Evolutionary conservation across 37 sponge, comb jelly and placozoan species (phyloP), one percentile per base, ranked within the genome.

Genomic region (Eunapius fragilis): DNA sequence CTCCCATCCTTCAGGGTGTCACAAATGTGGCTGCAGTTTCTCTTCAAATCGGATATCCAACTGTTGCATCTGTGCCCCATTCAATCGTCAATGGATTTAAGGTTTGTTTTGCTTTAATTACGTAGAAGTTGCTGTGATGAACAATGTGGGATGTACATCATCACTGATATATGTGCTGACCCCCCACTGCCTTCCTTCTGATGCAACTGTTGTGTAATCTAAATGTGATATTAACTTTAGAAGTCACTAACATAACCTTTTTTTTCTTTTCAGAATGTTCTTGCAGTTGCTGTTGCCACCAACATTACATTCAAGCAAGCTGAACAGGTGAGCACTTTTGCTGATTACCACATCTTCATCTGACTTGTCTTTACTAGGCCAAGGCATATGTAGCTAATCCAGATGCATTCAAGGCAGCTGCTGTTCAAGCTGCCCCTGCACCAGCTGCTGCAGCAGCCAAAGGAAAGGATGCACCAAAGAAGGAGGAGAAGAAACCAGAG

Each of bases 301-400:
- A 96, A 98, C 74, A 96, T 98, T 79, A 87, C 81, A 25, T 98
- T 98, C 97, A 92, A 92, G 37, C 85, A 98, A 79, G 99, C 99
- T 30, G 99, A 98, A 37, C 88, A 94, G 91, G 94, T 94, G 25
- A 45, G 80, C 34, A 74, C 50, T 71, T 23, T 22, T 68, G 12
- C 36, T 69, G 5, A 69, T 80, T 68, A 28, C 69, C 36, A 10
- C 68, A 27, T 75, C 33, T 27, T 45, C 41, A 38, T n/a, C n/a
- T n/a, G n/a, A 14, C 67, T 74, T 49, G 23, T 2, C 33, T 85
- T 70, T 12, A 69, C 4, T 58, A 97, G 98, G 88, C 89, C 2
- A 97, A 97, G 76, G 94, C 93, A 27, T 95, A 89, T 83, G 79
- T 93, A 71, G 96, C 94, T 69, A 96, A 97, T 35, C 98, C 98